phyloP scores from a whole-genome alignment of 2,113 vertebrate genomes.

The Neodontobutis hainanensis region DNA sequence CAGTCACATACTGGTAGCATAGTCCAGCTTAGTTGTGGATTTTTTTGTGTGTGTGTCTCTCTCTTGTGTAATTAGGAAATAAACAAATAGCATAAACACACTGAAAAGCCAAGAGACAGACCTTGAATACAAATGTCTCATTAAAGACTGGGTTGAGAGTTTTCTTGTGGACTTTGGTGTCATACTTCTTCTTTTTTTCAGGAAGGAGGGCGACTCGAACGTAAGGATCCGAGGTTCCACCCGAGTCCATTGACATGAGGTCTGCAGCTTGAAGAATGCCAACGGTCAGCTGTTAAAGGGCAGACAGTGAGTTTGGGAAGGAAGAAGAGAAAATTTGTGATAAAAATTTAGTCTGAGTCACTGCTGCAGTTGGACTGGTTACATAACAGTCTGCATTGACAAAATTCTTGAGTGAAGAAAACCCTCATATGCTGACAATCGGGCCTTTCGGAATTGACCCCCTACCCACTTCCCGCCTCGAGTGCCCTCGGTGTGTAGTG shows the following conservation, averaged over 20 bases:
- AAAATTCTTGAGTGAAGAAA: too few species aligned
- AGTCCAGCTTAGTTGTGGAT: background rate
- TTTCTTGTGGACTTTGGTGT: slow-evolving; percentile 99
- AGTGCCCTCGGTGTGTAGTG: too few species aligned
- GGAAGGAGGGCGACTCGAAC: slow-evolving; percentile 92
- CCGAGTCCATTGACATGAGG: slow-evolving; percentile 94
- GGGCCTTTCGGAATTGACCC: too few species aligned
- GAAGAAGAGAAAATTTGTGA: background rate
- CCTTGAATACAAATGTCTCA: slow-evolving; percentile 97
- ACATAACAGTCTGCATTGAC: too few species aligned
- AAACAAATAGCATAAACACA: background rate
- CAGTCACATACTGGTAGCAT: background rate
- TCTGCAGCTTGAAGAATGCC: slow-evolving; percentile 96
- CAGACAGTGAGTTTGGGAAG: background rate
- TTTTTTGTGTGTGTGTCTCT: background rate
- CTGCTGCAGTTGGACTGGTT: too few species aligned
- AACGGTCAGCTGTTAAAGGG: slow-evolving; percentile 85
- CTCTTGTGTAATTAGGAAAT: background rate
- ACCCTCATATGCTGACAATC: too few species aligned
- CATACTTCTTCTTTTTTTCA: slow-evolving; percentile 98
- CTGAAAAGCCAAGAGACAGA: slow-evolving; percentile 41
- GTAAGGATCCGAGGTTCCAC: slow-evolving; percentile 95
- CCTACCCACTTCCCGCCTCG: too few species aligned
- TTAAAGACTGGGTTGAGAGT: slow-evolving; percentile 97
- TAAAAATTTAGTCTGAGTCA: slow-evolving; percentile 6